Evolutionary conservation across 2,888 invertebrate genomes (phyloP).

Genomic region (Pomacea canaliculata): DNA sequence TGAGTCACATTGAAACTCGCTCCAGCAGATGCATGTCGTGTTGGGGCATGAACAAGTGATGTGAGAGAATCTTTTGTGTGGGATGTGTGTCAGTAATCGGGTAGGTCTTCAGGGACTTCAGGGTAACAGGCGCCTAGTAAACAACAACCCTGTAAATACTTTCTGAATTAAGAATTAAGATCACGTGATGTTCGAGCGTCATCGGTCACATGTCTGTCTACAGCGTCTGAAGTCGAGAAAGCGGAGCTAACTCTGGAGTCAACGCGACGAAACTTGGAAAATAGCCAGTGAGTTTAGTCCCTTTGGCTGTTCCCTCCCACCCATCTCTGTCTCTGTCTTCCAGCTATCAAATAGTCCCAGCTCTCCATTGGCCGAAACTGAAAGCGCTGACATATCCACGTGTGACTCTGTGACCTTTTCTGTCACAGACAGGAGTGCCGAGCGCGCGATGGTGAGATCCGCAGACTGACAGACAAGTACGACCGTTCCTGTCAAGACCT

Average conservation of each 20-base stretch:
- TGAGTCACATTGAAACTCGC: too few relatives aligned
- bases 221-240: slow-evolving; percentile 62
- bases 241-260: slow-evolving; percentile 58
- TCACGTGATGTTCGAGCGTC: not conserved
- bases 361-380: too few relatives aligned
- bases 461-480: slow-evolving; percentile 39
- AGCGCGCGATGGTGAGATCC: slow-evolving; percentile 44
- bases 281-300: slow-evolving; percentile 33
- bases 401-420: not conserved
- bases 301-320: not conserved
- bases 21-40: too few relatives aligned
- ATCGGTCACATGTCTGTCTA: slow-evolving; percentile 14
- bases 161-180: not conserved
- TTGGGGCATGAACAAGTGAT: too few relatives aligned
- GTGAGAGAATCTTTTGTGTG: too few relatives aligned
- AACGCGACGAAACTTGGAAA: slow-evolving; percentile 43
- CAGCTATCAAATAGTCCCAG: too few relatives aligned
- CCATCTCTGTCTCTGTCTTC: too few relatives aligned
- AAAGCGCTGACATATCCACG: too few relatives aligned
- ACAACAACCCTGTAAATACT: not conserved
- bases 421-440: slow-evolving; percentile 34
- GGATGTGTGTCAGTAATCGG: too few relatives aligned
- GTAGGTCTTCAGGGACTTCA: too few relatives aligned
- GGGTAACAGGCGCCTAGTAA: too few relatives aligned
- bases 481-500: slow-evolving; percentile 46